These are phyloP conservation scores for Mustela nigripes DNA, from an alignment of 2,113 vertebrate genomes.

Conservation along the genomic window DNA sequence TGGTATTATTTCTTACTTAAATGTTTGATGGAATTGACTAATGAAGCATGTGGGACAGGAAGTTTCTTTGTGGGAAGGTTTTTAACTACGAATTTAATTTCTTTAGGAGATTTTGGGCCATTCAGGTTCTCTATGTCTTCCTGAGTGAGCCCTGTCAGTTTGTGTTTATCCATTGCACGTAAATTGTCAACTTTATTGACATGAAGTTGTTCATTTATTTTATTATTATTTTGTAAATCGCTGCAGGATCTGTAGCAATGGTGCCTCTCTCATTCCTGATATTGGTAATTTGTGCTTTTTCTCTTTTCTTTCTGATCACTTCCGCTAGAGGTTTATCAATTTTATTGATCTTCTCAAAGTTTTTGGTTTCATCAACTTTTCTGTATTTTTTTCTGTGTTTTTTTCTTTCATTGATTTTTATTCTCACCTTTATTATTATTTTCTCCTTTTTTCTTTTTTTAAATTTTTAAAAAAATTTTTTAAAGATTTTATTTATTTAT, in stretches of 20 bases:
- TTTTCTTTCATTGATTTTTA: neutral
- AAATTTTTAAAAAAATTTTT: too few species aligned
- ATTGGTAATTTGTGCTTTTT: neutral
- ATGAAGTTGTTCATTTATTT: neutral
- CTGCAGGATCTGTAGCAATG: neutral
- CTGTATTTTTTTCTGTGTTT: neutral
- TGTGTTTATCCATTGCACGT: neutral
- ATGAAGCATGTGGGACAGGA: neutral
- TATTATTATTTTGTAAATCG: neutral
- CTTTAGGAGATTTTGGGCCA: neutral
- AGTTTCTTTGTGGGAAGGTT: neutral
- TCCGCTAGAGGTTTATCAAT: neutral
- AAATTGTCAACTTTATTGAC: neutral
- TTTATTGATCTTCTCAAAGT: neutral
- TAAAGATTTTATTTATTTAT: too few species aligned
- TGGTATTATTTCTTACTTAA: neutral
- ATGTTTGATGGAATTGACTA: neutral
- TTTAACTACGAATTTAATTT: neutral
- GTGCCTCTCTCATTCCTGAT: neutral
- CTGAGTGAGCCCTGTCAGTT: neutral
- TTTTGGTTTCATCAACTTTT: neutral
- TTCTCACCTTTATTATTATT: neutral
- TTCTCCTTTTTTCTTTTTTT: neutral
- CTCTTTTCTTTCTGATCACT: neutral
- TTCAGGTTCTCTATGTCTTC: neutral